These are phyloP conservation scores for Orthonychiurus folsomi DNA, from an alignment of 2,888 invertebrate species.

Conservation along the genomic window DNA sequence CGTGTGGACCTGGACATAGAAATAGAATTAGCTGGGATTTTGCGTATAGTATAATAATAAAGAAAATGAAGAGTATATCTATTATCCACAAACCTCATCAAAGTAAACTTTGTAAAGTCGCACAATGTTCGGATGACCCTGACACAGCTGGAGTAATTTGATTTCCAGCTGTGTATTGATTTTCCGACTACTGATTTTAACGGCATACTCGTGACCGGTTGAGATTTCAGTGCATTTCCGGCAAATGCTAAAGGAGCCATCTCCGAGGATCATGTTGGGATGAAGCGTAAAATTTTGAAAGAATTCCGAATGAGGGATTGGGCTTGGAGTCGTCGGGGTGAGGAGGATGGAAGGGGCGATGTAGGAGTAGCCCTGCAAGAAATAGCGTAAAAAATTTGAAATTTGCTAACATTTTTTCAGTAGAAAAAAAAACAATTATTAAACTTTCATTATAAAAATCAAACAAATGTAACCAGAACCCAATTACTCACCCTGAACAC, in stretches of 20 bases:
- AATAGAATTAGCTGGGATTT: constrained; percentile 6
- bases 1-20: constrained; percentile 59
- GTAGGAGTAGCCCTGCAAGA: constrained; percentile 76
- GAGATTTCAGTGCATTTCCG: constrained; percentile 65
- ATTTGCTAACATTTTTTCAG: background rate
- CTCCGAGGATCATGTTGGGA: constrained; percentile 62
- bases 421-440: background rate
- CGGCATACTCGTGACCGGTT: constrained; percentile 69
- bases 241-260: constrained; percentile 83
- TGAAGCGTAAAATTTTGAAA: constrained; percentile 31
- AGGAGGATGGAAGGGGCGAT: constrained; percentile 90
- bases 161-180: constrained; percentile 65
- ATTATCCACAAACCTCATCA: constrained; percentile 59
- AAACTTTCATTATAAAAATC: constrained; percentile 3
- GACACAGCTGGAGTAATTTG: constrained; percentile 67
- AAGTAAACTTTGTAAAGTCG: constrained; percentile 71
- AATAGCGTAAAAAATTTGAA: constrained; percentile 14
- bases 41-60: background rate
- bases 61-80: no score
- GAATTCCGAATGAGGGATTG: background rate
- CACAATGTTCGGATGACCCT: constrained; percentile 82
- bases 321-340: no score
- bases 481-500: constrained; percentile 64
- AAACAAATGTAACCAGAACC: no score
- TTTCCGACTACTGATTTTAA: constrained; percentile 69